Evolutionary conservation across 2,797 vertebrate genomes (phyloP).

Genomic region (Denticeps clupeoides): DNA sequence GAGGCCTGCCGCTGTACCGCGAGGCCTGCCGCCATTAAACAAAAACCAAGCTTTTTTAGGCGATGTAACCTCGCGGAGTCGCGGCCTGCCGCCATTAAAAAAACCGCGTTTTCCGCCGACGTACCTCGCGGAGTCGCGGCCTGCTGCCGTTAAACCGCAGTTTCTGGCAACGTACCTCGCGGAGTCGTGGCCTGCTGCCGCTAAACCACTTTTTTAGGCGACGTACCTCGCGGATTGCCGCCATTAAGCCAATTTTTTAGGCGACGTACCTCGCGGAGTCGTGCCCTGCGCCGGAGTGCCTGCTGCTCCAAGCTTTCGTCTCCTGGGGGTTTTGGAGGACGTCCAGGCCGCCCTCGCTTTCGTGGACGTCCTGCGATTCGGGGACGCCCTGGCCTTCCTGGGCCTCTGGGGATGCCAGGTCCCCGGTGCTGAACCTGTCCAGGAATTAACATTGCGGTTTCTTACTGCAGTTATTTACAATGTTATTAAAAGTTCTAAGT

Average conservation of each 20-base stretch:
- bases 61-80: too few species aligned
- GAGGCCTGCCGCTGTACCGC: not conserved
- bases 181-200: too few species aligned
- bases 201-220: too few species aligned
- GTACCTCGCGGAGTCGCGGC: too few species aligned
- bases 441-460: constrained; percentile 27
- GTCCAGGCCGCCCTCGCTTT: constrained; percentile 54
- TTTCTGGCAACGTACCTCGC: too few species aligned
- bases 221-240: too few species aligned
- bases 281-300: constrained; percentile 55
- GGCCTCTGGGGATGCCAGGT: constrained; percentile 48
- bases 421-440: constrained; percentile 38
- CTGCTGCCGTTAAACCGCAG: too few species aligned
- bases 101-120: too few species aligned
- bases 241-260: too few species aligned
- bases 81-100: too few species aligned
- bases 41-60: not conserved
- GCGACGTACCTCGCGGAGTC: constrained; percentile 74
- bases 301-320: constrained; percentile 49
- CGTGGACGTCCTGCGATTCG: constrained; percentile 39
- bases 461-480: too few species aligned
- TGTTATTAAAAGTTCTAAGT: too few species aligned
- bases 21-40: not conserved
- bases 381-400: constrained; percentile 38
- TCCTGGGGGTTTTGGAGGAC: constrained; percentile 54